Evolutionary conservation across 2,113 vertebrate genomes (phyloP).

Genomic region (Lamprotornis superbus): DNA sequence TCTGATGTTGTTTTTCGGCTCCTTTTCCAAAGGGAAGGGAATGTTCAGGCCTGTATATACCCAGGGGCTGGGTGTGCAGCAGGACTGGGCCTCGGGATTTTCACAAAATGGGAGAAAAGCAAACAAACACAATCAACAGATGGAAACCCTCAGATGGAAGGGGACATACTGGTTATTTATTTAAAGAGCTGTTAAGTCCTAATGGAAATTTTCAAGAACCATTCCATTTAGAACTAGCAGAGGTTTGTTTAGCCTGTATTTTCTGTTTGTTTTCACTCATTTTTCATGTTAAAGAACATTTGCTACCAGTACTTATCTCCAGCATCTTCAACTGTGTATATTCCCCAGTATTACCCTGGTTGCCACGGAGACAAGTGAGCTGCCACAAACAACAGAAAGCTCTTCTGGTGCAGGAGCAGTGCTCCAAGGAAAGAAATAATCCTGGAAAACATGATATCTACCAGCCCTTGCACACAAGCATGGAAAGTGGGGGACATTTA

Average conservation of each 20-base stretch:
- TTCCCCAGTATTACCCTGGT: background rate
- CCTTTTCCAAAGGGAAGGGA: background rate
- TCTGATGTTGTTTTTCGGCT: background rate
- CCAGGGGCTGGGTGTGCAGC: background rate
- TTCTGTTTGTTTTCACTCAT: constrained; percentile 56
- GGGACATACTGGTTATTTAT: constrained; percentile 31
- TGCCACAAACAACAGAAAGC: constrained; percentile 17
- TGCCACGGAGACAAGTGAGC: constrained; percentile 14
- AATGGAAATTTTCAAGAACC: constrained; percentile 43
- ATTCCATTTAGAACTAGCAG: constrained; percentile 33
- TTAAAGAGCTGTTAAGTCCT: constrained; percentile 30
- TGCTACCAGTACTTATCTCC: constrained; percentile 6
- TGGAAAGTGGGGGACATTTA: background rate
- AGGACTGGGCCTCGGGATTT: background rate
- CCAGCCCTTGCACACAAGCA: background rate
- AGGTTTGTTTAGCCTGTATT: constrained; percentile 44
- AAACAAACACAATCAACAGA: constrained; percentile 33
- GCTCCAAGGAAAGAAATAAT: background rate
- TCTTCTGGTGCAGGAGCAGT: background rate
- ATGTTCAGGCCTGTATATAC: fast-evolving
- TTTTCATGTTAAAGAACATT: constrained; percentile 40
- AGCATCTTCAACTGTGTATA: background rate
- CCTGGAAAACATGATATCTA: background rate
- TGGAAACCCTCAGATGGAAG: constrained; percentile 29
- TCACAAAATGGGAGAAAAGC: background rate